Evolutionary conservation across 2,797 vertebrate species (phyloP).

Genomic region (Sebastes kiyomatsui): DNA sequence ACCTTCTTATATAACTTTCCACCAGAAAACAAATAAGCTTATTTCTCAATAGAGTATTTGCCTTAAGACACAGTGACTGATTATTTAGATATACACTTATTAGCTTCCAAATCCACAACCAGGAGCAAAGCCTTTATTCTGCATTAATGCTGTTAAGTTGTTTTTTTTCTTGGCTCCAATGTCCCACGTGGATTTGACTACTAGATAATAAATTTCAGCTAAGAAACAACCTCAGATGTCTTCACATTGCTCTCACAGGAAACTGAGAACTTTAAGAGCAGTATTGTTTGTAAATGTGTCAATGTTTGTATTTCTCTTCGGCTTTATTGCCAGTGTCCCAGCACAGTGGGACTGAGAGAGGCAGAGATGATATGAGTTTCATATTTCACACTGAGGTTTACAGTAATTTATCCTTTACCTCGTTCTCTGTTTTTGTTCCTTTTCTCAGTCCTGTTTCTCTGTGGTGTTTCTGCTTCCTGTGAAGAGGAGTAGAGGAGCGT

Average conservation of each 20-base stretch:
- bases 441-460: constrained; percentile 4
- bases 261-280: not conserved
- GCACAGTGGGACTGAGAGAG: constrained; percentile 10
- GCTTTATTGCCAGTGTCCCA: not conserved
- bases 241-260: not conserved
- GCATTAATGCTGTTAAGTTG: not conserved
- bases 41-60: not conserved
- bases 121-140: not conserved
- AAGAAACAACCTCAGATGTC: not conserved
- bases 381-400: constrained; percentile 30
- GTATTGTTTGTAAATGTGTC: not conserved
- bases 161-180: not conserved
- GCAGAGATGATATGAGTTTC: constrained; percentile 8
- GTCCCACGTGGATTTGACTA: not conserved
- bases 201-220: not conserved
- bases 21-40: not conserved
- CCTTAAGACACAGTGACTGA: not conserved
- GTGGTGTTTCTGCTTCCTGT: not conserved
- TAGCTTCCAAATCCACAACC: not conserved
- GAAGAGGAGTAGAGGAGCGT: constrained; percentile 14
- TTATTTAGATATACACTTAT: not conserved
- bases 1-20: not conserved
- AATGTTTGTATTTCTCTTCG: not conserved
- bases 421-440: not conserved
- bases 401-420: constrained; percentile 11